Evolutionary conservation across 2,888 invertebrate species (phyloP), one percentile per base, ranked within the genome.

Genomic region (Atrina japonica): DNA sequence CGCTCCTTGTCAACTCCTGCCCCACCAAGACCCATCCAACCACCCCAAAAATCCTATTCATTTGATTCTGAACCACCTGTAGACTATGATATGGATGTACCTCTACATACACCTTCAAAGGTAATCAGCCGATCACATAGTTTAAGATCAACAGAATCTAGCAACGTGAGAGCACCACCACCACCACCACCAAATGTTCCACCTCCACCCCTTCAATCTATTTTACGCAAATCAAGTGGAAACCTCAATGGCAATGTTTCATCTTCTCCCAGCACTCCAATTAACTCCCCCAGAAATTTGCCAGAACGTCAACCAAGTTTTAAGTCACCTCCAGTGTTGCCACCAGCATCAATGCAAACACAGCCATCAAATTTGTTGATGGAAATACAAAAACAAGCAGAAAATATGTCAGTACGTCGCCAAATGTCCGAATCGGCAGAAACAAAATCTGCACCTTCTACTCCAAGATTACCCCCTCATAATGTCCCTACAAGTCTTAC

Each of bases 1-100:
- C 45, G 47, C 3, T 47, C 60, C n/a, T 16, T n/a, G 45, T 66
- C 66, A 23, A 35, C 53, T 7, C 58, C 58, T 23, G 63, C 59
- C 29, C 70, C 69, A 16, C 49, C 64, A 11, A 68, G 73, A 29
- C 60, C 65, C 6, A 35, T 41, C 55, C n/a, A 78, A 49, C 64
- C 72, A 29, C 58, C 69, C 7, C 58, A 64, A 40, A 70, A 65
- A 29, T 64, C 55, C 49, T 77, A 69, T 69, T 77, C 73, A 16
- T 50, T 73, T 18, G 72, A 77, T 58, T 35, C 35, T 7, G 84
- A 85, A 23, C 86, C 85, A 1, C 83, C 82, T 9, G 72, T 73
- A n/a, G 85, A 85, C 59, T 85, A 85, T 74, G 82, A 85, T 27
- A 73, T 82, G 59, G 81, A 79, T n/a, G 65, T 73, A 50, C 74